Evolutionary conservation across 1,140 invertebrate species (phyloP), one percentile per base, ranked within the genome.

Genomic region (Sesamia nonagrioides): DNA sequence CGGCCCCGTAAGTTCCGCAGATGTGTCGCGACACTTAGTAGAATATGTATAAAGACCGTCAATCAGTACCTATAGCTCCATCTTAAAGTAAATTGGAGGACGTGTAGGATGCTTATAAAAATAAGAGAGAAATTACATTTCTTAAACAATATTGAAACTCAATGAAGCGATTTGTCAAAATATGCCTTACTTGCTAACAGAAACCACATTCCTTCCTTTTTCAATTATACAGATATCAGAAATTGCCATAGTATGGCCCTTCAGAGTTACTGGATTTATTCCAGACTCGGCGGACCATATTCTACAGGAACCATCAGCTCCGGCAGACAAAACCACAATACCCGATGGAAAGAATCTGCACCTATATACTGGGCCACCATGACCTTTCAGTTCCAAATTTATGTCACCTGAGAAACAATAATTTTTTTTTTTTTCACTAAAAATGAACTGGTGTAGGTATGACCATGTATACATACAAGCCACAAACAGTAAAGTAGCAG

Each of bases 341-440:
- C 97, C 97, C 74, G 97, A 97, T 42, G 97, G 97, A 83, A 97
- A 97, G 87, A 97, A 97, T 63, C 93, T 92, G 86, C 97, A 97
- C 74, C 95, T 96, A 87, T 97, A 97, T 0, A 97, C 96, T 81
- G 97, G 97, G 78, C 96, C 96, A 56, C 96, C 89, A 92, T 97
- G 97, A 0, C 97, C 97, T 83, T 95, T 92, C 73, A 98, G 88
- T 63, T 95, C 94, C 78, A 96, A 88, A 94, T 96, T 84, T 48
- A 89, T 73, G 82, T 95, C 94, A 89, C 89, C 94, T 95, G 85
- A 78, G 89, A 91, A 48, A 35, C n/a, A n/a, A n/a, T n/a, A n/a
- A n/a, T n/a, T n/a, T n/a, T n/a, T n/a, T n/a, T n/a, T n/a, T n/a
- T n/a, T n/a, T n/a, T n/a, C n/a, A n/a, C n/a, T n/a, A n/a, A n/a